Evolutionary conservation across 2,797 vertebrate species (phyloP).

Genomic region (Champsocephalus gunnari): DNA sequence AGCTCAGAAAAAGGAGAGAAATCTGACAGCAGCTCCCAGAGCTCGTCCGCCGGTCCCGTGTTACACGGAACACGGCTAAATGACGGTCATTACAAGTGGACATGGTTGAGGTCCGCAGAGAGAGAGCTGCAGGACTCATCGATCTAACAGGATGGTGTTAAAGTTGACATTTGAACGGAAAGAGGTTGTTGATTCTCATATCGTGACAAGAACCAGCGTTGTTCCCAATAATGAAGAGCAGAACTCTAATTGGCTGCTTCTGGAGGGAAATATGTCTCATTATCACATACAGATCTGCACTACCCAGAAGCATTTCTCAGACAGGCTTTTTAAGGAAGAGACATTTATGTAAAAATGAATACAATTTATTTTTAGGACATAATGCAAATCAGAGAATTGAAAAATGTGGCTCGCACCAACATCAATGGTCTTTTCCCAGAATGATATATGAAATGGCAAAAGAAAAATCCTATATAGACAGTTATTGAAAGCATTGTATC

Average conservation of each 20-base stretch:
- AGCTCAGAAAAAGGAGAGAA: not conserved
- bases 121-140: not conserved
- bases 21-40: slow-evolving; percentile 6
- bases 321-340: slow-evolving; percentile 7
- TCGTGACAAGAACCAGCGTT: not conserved
- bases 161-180: slow-evolving; percentile 1
- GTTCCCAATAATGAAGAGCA: slow-evolving; percentile 10
- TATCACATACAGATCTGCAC: slow-evolving; percentile 20
- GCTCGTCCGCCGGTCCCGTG: not conserved
- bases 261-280: slow-evolving; percentile 23
- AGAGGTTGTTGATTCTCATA: not conserved
- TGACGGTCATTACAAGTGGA: slow-evolving; percentile 5
- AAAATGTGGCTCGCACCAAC: not conserved
- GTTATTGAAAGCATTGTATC: not conserved
- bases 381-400: slow-evolving; percentile 2
- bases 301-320: slow-evolving; percentile 11
- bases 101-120: not conserved
- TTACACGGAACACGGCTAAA: not conserved
- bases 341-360: slow-evolving; percentile 13
- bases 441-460: not conserved
- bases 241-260: slow-evolving; percentile 21
- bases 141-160: not conserved
- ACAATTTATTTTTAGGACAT: not conserved
- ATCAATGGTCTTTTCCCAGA: not conserved
- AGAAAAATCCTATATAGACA: not conserved